Conservation (phyloP, 2,888 invertebrate genomes). For the Clitarchus hookeri region DNA sequence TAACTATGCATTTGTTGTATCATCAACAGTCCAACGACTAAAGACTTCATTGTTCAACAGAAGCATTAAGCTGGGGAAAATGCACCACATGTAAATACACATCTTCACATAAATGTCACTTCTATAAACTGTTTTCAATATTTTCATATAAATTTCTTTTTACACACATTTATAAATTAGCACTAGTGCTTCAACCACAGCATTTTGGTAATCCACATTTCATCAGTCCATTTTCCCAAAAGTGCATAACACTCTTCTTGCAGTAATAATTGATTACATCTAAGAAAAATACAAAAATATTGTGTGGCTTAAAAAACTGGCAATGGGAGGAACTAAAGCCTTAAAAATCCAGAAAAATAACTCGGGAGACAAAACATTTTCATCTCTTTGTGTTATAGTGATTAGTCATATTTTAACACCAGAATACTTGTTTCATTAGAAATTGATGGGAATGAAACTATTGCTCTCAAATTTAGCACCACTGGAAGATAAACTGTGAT, state of each 20-base stretch:
- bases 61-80: neutral
- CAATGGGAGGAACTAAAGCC: neutral
- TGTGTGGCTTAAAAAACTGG: neutral
- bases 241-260: neutral
- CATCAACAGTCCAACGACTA: neutral
- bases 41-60: conserved; percentile 9
- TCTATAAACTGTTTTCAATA: neutral
- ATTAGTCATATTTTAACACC: neutral
- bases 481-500: no score
- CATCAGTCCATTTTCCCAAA: neutral
- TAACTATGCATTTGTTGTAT: neutral
- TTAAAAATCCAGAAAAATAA: neutral
- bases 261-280: neutral
- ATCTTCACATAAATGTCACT: conserved; percentile 1
- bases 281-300: neutral
- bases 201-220: neutral
- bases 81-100: conserved; percentile 14
- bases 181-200: conserved; percentile 8
- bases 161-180: conserved; percentile 8
- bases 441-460: no score
- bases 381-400: neutral
- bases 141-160: neutral
- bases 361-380: neutral
- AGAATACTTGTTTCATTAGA: neutral
- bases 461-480: no score